Base-by-base conservation (phyloP, 2,888 invertebrate genomes). In the Cybosia mesomella region DNA sequence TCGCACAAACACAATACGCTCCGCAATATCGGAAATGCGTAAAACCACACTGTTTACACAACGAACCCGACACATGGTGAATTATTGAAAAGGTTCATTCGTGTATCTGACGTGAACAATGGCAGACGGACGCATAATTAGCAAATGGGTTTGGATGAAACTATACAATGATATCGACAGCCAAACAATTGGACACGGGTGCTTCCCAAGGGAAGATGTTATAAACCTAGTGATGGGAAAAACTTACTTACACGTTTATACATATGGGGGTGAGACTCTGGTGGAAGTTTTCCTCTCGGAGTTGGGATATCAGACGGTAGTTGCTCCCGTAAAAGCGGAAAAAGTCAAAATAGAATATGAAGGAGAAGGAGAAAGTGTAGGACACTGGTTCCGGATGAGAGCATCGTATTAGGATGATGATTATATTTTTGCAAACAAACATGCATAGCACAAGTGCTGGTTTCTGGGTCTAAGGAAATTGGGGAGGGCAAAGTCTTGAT, bases 71-170 rank as follows among this genome's bases (percentile, higher is more conserved):
- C 65, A 74, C 70, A 73, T 63, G 64, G 71, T 83, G 82, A 79
- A 83, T 83, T 77, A 81, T 80, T 80, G 79, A 80, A 77, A 73
- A 71, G 73, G 61, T 67, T 76, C 81, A 77, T 79, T 81, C 77
- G 76, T 70, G 69, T 71, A 68, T 70, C 73, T 73, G 82, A 74
- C 74, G 68, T 68, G 74, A 76, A 81, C 76, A 76, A 67, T 71
- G 76, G 64, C 72, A 74, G 79, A 65, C 66, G 74, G 66, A 65
- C 64, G 28, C 76, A 82, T 84, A 86, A 89, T 89, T 88, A 88
- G 85, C 86, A 85, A 88, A 89, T 87, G 85, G 83, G 71, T 85
- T 79, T 65, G 69, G 54, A 36, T 66, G 54, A 66, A 55, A 73
- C 75, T 81, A 75, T 74, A 76, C 71, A 64, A n/a, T 49, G 68